Evolutionary conservation across 2,797 vertebrate species (phyloP).

Genomic region (Sebastes baramenuke): DNA sequence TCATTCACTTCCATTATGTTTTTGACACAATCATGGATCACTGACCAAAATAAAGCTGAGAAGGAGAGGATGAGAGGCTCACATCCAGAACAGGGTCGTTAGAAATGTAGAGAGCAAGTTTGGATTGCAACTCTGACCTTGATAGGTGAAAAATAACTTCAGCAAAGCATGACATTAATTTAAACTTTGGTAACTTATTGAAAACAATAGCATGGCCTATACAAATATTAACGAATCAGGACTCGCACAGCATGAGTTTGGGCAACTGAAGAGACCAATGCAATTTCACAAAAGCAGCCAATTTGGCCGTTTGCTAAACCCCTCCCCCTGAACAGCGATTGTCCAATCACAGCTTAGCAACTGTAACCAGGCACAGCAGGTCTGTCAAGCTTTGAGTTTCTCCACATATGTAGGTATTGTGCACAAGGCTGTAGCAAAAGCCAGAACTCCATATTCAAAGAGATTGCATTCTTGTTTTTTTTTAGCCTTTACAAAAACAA

Average conservation of each 20-base stretch:
- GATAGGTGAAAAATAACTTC: neutral
- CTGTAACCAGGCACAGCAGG: neutral
- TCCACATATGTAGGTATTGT: neutral
- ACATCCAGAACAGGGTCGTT: neutral
- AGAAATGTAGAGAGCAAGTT: neutral
- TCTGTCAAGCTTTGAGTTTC: neutral
- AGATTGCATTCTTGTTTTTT: neutral
- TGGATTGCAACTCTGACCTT: neutral
- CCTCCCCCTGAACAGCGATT: neutral
- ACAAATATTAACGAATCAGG: neutral
- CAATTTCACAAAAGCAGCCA: neutral
- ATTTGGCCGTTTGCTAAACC: neutral
- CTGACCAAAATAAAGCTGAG: slow-evolving; percentile 35
- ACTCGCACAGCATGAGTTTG: neutral
- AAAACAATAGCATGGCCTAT: neutral
- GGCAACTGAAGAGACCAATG: neutral
- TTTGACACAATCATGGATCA: slow-evolving; percentile 20
- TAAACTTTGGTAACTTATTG: neutral
- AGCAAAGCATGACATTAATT: neutral
- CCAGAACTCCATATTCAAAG: neutral
- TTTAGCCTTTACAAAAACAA: neutral
- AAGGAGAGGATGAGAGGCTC: slow-evolving; percentile 37
- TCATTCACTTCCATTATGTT: slow-evolving; percentile 46
- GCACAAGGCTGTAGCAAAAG: neutral
- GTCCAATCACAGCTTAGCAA: neutral